Percentiles rank a stretch among this genome's conserved stretches.
phyloP scores from a whole-genome alignment of 1,140 invertebrate species.

The Himalopsyche phryganea region DNA sequence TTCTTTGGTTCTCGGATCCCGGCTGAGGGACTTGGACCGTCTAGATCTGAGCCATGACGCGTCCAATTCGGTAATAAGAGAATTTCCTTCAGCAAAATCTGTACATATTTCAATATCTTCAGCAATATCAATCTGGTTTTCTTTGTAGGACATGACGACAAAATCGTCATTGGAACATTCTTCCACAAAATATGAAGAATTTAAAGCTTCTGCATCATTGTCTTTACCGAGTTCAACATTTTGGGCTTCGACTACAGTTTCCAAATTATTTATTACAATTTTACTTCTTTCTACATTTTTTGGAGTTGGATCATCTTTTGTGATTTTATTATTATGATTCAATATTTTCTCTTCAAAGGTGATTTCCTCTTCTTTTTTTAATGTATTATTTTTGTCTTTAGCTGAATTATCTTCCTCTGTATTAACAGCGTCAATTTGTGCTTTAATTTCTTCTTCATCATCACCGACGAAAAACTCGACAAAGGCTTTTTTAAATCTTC shows the following conservation, averaged over 20 bases:
- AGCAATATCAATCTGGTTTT: conserved; percentile 26
- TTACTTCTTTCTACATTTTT: too few relatives aligned
- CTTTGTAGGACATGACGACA: conserved; percentile 28
- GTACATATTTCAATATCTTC: conserved; percentile 30
- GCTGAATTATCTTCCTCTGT: neutral
- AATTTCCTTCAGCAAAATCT: conserved; percentile 22
- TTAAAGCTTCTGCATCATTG: neutral
- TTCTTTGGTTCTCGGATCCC: too few relatives aligned
- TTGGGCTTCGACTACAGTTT: neutral
- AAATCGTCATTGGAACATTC: conserved; percentile 28
- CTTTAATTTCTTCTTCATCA: neutral
- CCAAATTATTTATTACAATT: too few relatives aligned
- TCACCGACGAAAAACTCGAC: conserved; percentile 15
- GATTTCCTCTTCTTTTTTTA: too few relatives aligned
- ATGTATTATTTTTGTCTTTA: too few relatives aligned
- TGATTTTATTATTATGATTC: too few relatives aligned
- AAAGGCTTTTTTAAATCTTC: conserved; percentile 20
- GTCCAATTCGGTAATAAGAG: conserved; percentile 25
- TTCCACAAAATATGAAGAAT: conserved; percentile 10
- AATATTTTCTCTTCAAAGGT: too few relatives aligned
- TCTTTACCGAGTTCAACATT: neutral
- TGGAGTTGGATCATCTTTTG: too few relatives aligned
- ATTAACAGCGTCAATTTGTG: neutral
- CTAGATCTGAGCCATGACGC: conserved; percentile 19
- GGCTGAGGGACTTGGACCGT: conserved; percentile 6